Conservation (phyloP, 2,888 invertebrate species). For the Crepidodera aurea region DNA sequence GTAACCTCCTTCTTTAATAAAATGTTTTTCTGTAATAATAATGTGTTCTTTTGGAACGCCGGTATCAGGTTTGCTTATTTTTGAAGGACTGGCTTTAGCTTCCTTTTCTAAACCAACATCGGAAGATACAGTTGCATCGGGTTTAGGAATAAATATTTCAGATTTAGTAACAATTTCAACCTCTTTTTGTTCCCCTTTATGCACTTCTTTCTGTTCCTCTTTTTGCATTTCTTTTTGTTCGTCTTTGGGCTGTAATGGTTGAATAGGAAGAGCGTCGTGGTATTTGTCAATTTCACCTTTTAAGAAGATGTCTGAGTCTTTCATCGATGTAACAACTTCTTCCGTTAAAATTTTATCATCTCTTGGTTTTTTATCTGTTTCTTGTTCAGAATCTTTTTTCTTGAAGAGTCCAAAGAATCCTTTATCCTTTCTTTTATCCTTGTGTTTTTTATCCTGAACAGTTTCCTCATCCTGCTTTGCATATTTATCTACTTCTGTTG, state of each 20-base stretch:
- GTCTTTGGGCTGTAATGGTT: neutral
- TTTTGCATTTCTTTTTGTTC: neutral
- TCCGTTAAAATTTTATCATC: conserved; percentile 1
- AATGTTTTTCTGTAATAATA: conserved; percentile 35
- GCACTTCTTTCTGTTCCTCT: no score
- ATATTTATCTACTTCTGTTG: neutral
- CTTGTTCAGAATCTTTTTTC: conserved; percentile 46
- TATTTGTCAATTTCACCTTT: conserved; percentile 30
- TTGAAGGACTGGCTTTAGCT: conserved; percentile 13
- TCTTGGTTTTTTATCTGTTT: conserved; percentile 19
- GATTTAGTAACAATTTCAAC: neutral
- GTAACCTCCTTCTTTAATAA: conserved; percentile 35
- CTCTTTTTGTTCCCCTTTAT: no score
- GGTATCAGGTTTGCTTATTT: conserved; percentile 13
- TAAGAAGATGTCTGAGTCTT: conserved; percentile 36
- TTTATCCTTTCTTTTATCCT: conserved; percentile 19
- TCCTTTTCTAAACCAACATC: conserved; percentile 15
- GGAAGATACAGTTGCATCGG: neutral
- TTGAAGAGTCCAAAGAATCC: conserved; percentile 48
- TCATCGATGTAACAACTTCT: conserved; percentile 22
- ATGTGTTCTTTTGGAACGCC: conserved; percentile 19
- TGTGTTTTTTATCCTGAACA: conserved; percentile 24
- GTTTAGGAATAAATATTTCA: neutral
- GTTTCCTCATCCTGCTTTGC: conserved; percentile 25
- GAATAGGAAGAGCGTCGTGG: conserved; percentile 25